Conservation (phyloP, 1,140 invertebrate genomes). For the Papilio polyxenes region DNA sequence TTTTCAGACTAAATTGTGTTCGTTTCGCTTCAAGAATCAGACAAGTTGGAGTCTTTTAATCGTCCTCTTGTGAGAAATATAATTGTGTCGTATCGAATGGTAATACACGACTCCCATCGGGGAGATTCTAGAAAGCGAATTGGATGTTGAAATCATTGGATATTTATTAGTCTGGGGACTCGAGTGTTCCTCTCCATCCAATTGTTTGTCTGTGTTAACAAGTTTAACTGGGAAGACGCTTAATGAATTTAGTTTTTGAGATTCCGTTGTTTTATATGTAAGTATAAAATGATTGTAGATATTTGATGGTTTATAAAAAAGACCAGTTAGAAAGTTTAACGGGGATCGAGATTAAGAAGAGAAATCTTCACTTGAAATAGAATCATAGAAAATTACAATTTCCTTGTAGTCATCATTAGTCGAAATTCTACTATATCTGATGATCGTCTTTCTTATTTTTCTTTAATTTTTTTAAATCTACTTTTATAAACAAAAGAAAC, state of each 20-base stretch:
- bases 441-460: too few relatives aligned
- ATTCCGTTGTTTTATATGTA: background rate
- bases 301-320: too few relatives aligned
- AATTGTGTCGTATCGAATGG: conserved; percentile 36
- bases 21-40: conserved; percentile 21
- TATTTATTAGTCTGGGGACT: conserved; percentile 35
- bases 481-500: too few relatives aligned
- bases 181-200: background rate
- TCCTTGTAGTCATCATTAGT: too few relatives aligned
- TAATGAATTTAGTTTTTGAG: background rate
- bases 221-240: conserved; percentile 7
- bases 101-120: conserved; percentile 32
- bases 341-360: too few relatives aligned
- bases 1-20: background rate
- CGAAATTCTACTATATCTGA: too few relatives aligned
- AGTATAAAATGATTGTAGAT: background rate
- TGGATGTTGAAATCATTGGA: conserved; percentile 37
- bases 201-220: conserved; percentile 26
- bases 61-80: conserved; percentile 35
- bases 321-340: too few relatives aligned
- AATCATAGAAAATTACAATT: too few relatives aligned
- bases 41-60: conserved; percentile 26
- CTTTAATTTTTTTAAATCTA: too few relatives aligned
- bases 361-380: too few relatives aligned
- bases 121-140: conserved; percentile 14